Base-by-base conservation (phyloP, 2,888 invertebrate species). In the Stenoptilia bipunctidactyla region DNA sequence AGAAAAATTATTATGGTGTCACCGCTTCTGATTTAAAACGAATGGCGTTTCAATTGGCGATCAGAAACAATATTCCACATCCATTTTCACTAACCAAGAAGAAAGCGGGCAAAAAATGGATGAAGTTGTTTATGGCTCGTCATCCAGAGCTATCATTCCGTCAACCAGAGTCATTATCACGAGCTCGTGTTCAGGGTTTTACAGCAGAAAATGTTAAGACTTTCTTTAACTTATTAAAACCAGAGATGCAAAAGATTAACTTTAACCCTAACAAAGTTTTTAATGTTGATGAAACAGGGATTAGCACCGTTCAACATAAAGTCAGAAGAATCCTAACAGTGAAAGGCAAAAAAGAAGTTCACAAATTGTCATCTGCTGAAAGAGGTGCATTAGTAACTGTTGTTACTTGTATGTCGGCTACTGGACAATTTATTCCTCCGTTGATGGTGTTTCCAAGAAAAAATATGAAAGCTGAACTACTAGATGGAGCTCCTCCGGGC, bases 341-440 rank as follows among this genome's bases (percentile, higher is more conserved):
- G 27, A 43, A 40, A 43, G 40, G 40, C 33, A 43, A 43, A 30
- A 39, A 43, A 40, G 34, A 34, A 39, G 34, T 39, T 35, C 36
- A 44, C 39, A 41, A 36, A 41, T 41, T 39, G 34, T 36, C 38
- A 27, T 40, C 40, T 40, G 44, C 44, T 39, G 41, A 41, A 41
- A 36, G 42, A 30, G 30, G 34, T 30, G 38, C 44, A 14, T 37
- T 43, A 34, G 27, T 39, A 25, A 40, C 37, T 37, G 34, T 37
- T 37, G 40, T 40, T 1, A 37, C 43, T 39, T 39, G 42, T 37
- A 42, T 37, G 37, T 38, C 38, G 15, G 41, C 41, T 41, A 12
- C 38, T 30, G 41, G 41, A 13, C 34, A 33, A 9, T 41, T 37
- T 20, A 37, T 41, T 10, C 41, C 41, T 37, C 41, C 38, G 20